phyloP scores from a whole-genome alignment of 2,888 invertebrate genomes.

The Thera britannica region DNA sequence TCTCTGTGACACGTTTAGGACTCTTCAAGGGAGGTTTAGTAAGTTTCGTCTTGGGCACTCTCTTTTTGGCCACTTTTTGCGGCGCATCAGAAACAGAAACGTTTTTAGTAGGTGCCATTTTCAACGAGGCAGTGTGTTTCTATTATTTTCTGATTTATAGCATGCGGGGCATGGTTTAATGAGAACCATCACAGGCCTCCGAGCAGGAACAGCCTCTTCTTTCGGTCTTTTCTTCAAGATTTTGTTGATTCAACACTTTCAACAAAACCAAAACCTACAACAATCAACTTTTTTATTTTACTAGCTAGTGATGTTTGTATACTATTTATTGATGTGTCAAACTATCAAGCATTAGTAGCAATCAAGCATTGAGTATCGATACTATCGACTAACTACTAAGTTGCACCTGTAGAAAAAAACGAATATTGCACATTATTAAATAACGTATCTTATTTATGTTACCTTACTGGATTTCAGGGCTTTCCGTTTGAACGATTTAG shows the following conservation, averaged over 20 bases:
- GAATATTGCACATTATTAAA: too few species aligned
- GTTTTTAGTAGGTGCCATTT: slow-evolving; percentile 41
- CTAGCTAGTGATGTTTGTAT: too few species aligned
- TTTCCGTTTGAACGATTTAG: background rate
- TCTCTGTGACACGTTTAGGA: slow-evolving; percentile 48
- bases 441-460: too few species aligned
- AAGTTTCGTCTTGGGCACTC: slow-evolving; percentile 28
- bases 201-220: background rate
- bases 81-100: slow-evolving; percentile 20
- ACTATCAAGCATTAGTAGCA: too few species aligned
- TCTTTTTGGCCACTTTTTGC: slow-evolving; percentile 25
- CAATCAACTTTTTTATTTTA: too few species aligned
- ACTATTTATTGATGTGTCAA: too few species aligned
- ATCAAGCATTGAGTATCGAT: too few species aligned
- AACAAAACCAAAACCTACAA: too few species aligned
- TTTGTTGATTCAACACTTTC: too few species aligned
- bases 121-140: background rate
- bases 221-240: background rate
- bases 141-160: background rate
- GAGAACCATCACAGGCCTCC: slow-evolving; percentile 5
- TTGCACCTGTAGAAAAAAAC: too few species aligned
- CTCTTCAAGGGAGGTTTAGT: slow-evolving; percentile 47
- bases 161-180: background rate
- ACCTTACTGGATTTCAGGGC: too few species aligned
- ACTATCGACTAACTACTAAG: too few species aligned